phyloP scores from a whole-genome alignment of 2,888 invertebrate genomes.

The Mimachlamys varia region DNA sequence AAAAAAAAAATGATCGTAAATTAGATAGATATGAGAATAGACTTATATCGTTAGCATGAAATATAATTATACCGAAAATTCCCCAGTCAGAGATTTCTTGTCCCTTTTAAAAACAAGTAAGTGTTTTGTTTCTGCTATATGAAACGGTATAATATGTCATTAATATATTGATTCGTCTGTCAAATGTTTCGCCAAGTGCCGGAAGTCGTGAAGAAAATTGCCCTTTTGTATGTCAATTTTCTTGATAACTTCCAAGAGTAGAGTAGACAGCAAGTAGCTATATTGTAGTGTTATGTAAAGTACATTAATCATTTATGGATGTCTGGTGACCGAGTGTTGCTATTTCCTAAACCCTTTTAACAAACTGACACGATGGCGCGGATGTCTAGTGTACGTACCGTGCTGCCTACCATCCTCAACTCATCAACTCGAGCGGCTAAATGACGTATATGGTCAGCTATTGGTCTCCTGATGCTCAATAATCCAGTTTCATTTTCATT shows the following conservation, averaged over 20 bases:
- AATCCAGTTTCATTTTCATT: not conserved
- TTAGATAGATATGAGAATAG: too few species aligned
- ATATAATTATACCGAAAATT: too few species aligned
- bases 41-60: too few species aligned
- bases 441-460: not conserved
- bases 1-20: too few species aligned
- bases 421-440: not conserved
- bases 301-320: not conserved
- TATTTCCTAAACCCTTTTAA: slow-evolving; percentile 9
- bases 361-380: not conserved
- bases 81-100: not conserved
- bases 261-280: not conserved
- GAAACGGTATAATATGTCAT: not conserved
- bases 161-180: not conserved
- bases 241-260: not conserved
- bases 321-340: not conserved
- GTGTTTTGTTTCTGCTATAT: not conserved
- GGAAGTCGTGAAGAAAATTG: not conserved
- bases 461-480: not conserved
- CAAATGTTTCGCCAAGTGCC: not conserved
- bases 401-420: not conserved
- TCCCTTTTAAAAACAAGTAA: not conserved
- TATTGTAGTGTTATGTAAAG: not conserved
- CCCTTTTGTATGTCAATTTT: not conserved
- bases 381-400: not conserved